Evolutionary conservation across 2,888 invertebrate genomes (phyloP), one percentile per base, ranked within the genome.

Genomic region (Carterocephalus palaemon): DNA sequence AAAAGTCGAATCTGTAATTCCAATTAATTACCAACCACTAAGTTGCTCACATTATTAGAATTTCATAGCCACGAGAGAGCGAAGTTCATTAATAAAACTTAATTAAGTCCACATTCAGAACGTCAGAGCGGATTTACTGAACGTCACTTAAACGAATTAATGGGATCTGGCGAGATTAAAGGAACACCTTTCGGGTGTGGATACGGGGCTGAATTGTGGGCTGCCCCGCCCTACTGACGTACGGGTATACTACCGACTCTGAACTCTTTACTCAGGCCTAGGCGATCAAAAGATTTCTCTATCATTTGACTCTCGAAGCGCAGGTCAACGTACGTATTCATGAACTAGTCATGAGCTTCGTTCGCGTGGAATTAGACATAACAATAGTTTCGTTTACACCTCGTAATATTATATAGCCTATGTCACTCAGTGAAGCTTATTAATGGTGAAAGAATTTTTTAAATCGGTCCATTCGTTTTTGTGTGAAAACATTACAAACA

Each of bases 71-170:
- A 40, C 51, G 31, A 43, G 54, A 52, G 56, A 57, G 59, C 62
- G 60, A 62, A 64, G 70, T 74, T 75, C 72, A 76, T 80, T 79
- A 78, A 78, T 78, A 68, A 71, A 74, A 76, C 68, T 77, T 80
- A 81, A 82, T 81, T 80, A 79, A 78, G 72, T 75, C 69, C 67
- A 71, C 74, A 77, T 81, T 80, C 75, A 78, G 72, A 64, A 69
- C 74, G 75, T 74, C 76, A 67, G 73, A 65, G 61, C 57, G 75
- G 77, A 79, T 80, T 80, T 76, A 67, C 72, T 64, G 65, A 68
- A 67, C 74, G 74, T 70, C 74, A 72, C 75, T 75, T 73, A 67
- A 67, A 72, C 67, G 77, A 77, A 82, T 82, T 82, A 82, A 74
- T 73, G 67, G 67, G 78, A 80, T 78, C 73, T 65, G 67, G 65